phyloP scores from a whole-genome alignment of 2,797 vertebrate species.

The Halcyon smyrnensis region DNA sequence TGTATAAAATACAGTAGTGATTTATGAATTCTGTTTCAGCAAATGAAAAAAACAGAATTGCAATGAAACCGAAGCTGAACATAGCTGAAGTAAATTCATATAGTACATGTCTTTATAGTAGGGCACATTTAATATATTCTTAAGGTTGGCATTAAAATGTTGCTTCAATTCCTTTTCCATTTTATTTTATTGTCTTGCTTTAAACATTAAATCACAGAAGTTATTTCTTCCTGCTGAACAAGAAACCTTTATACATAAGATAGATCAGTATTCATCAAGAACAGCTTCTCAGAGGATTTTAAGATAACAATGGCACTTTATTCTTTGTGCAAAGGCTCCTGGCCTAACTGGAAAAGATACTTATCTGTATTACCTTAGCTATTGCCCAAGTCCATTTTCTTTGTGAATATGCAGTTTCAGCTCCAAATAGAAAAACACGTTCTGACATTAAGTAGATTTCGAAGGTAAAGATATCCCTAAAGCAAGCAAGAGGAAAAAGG shows the following conservation, averaged over 20 bases:
- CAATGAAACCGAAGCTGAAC: neutral
- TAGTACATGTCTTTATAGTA: neutral
- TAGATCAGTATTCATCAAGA: neutral
- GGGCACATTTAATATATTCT: neutral
- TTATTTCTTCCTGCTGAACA: conserved; percentile 12
- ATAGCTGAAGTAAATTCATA: neutral
- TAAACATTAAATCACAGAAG: conserved; percentile 8
- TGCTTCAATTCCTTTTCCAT: neutral
- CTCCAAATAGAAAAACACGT: conserved; percentile 87
- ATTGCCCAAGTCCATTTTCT: conserved; percentile 92
- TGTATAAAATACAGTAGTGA: neutral
- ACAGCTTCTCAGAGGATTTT: neutral
- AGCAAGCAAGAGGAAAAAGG: conserved; percentile 57
- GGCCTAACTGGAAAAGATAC: conserved; percentile 41
- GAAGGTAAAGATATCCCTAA: conserved; percentile 89
- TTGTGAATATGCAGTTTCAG: conserved; percentile 87
- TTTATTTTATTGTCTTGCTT: conserved; percentile 17
- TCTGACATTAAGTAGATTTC: conserved; percentile 93
- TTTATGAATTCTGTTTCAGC: neutral
- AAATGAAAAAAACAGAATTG: neutral
- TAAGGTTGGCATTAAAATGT: neutral
- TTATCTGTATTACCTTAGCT: conserved; percentile 86
- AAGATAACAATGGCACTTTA: neutral
- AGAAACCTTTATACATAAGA: neutral
- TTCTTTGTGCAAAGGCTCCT: conserved; percentile 16